Evolutionary conservation across 2,797 vertebrate species (phyloP), one percentile per base, ranked within the genome.

Genomic region (Sebastes hubbsi): DNA sequence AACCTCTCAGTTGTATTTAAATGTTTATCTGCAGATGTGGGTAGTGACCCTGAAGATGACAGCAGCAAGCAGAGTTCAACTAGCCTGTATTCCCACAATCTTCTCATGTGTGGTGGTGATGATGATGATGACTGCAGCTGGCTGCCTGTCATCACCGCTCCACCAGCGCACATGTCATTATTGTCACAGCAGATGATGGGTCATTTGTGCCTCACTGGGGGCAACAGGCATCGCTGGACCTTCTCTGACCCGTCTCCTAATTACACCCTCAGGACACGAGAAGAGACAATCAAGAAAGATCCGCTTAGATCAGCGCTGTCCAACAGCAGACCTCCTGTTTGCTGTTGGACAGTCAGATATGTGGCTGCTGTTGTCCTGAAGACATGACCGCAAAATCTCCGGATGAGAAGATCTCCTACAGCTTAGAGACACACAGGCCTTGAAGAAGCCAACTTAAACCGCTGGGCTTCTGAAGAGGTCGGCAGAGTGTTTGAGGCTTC

Each of bases 201-300:
- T 92, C 93, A 92, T 94, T 92, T 92, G 93, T 84, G 89, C 42
- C 89, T 82, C 88, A 69, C 61, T 83, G 80, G 65, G 65, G 86
- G 88, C 88, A 91, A 94, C 93, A 93, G 91, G 77, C 91, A 20
- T 72, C 29, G 63, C 78, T 81, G 81, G 85, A 89, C 90, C 92
- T 88, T 78, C 76, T 73, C 80, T 90, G 91, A 90, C 92, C 92
- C 42, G 20, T 79, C 81, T 87, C 30, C 91, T 95, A 94, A 95
- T 95, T 92, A 89, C 90, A 89, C 94, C 93, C 94, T 77, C 56
- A 93, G 93, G 94, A 92, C 79, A 60, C 0, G 2, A 10, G 61
- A 72, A 59, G 61, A 82, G 79, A 85, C 88, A 82, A 88, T 92
- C 83, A 87, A 2, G 49, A 83, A 54, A 27, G 34, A 68, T 86